Conservation (phyloP, 1,140 invertebrate species). For the Ectropis grisescens region DNA sequence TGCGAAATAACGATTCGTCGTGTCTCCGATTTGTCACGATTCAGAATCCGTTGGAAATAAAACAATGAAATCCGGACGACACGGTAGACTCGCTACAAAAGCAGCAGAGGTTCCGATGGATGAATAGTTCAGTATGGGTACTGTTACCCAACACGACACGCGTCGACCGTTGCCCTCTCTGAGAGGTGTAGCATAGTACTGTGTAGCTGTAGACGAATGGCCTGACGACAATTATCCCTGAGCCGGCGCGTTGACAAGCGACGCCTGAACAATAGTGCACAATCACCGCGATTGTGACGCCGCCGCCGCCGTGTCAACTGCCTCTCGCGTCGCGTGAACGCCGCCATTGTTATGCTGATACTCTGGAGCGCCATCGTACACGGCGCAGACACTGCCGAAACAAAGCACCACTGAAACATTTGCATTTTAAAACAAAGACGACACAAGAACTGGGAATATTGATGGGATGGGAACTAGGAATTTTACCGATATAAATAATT, state of each 20-base stretch:
- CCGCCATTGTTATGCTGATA: constrained; percentile 58
- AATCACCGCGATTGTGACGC: constrained; percentile 45
- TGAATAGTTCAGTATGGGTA: constrained; percentile 24
- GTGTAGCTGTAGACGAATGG: constrained; percentile 16
- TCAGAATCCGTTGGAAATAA: no score
- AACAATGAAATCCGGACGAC: no score
- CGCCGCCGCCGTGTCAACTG: constrained; percentile 37
- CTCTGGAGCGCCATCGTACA: constrained; percentile 32
- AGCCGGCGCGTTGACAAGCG: constrained; percentile 28
- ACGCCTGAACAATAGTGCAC: constrained; percentile 49
- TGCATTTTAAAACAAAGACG: constrained; percentile 29
- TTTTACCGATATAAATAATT: constrained; percentile 48
- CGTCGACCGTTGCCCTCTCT: constrained; percentile 35
- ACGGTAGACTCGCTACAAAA: no score
- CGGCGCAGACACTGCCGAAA: constrained; percentile 37
- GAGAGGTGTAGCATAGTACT: constrained; percentile 5
- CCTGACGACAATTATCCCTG: constrained; percentile 34
- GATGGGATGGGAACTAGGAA: constrained; percentile 15
- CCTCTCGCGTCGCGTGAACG: constrained; percentile 42
- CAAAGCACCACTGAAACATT: constrained; percentile 40
- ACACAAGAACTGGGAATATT: constrained; percentile 21
- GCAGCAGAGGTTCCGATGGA: constrained; percentile 11
- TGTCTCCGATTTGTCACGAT: neutral
- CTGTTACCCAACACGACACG: constrained; percentile 27
- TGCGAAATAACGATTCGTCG: neutral